Evolutionary conservation across 1,140 invertebrate genomes (phyloP), one percentile per base, ranked within the genome.

Genomic region (Sinella curviseta): DNA sequence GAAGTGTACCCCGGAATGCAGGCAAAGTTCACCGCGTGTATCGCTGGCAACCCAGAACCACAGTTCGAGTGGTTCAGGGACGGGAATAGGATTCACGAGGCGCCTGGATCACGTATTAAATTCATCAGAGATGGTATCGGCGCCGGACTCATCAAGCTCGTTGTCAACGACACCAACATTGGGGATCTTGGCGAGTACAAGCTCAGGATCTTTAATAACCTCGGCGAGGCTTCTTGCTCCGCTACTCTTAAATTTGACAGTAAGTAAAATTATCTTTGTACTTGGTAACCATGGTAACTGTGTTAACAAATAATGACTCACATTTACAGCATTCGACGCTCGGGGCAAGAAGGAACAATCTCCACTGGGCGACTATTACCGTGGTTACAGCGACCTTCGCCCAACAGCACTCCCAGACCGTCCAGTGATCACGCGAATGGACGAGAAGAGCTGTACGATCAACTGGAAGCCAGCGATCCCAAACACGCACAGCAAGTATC

Each of bases 11-110:
- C 93, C 84, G 93, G 94, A 12, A 95, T 96, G 92, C 92, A 92
- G 24, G 95, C 93, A 26, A 96, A 95, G 86, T 97, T 97, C 86
- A 97, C 95, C 20, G 95, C 95, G 35, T 96, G 95, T 85, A 91
- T 93, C 35, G 92, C 92, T 20, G 95, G 95, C 48, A 91, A 89
- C 80, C 95, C 95, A 0, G 94, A 95, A 73, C 95, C 95, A 0
- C 93, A 94, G 70, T 94, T 92, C 34, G 48, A 35, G 36, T 84
- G 86, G 86, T 87, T 83, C 73, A 92, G 93, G 70, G 93, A 96
- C 85, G 93, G 91, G 65, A 89, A 92, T 74, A 92, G 92, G 85
- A 83, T 97, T 0, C 94, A 91, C 87, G 92, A 93, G 20, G 92
- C 93, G 60, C 65, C 26, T 8, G 65, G 93, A 95, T 79, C 89